Evolutionary conservation across 2,888 invertebrate species (phyloP).

Genomic region (Microplitis deprimator): DNA sequence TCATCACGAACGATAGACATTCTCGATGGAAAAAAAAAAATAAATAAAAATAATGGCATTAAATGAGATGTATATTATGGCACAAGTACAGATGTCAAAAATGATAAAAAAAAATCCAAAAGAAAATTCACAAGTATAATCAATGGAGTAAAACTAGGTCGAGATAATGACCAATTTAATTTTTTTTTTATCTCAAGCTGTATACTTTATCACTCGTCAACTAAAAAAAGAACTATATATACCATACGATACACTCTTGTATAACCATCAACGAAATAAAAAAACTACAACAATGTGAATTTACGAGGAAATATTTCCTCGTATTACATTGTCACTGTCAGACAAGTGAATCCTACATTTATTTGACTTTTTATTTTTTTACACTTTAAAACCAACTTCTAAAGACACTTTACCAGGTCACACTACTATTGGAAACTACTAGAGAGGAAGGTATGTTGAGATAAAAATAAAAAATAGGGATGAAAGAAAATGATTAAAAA

Average conservation of each 20-base stretch:
- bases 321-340: slow-evolving; percentile 18
- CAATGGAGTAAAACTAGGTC: neutral
- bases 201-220: neutral
- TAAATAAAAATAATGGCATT: neutral
- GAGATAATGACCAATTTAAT: neutral
- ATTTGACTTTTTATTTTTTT: slow-evolving; percentile 18
- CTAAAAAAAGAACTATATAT: neutral
- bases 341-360: slow-evolving; percentile 5
- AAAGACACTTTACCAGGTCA: slow-evolving; percentile 21
- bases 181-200: neutral
- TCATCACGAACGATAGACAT: neutral
- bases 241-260: neutral
- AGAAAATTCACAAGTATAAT: neutral
- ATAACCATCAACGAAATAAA: slow-evolving; percentile 19
- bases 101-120: neutral
- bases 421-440: slow-evolving; percentile 22
- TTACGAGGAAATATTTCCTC: slow-evolving; percentile 22
- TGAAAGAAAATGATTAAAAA: neutral
- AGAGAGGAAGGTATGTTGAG: neutral
- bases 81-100: neutral
- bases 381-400: slow-evolving; percentile 25
- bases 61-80: neutral
- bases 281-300: neutral
- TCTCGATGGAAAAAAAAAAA: neutral
- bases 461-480: neutral